Base-by-base conservation (phyloP, 2,797 vertebrate species). In the Hydrolagus colliei region DNA sequence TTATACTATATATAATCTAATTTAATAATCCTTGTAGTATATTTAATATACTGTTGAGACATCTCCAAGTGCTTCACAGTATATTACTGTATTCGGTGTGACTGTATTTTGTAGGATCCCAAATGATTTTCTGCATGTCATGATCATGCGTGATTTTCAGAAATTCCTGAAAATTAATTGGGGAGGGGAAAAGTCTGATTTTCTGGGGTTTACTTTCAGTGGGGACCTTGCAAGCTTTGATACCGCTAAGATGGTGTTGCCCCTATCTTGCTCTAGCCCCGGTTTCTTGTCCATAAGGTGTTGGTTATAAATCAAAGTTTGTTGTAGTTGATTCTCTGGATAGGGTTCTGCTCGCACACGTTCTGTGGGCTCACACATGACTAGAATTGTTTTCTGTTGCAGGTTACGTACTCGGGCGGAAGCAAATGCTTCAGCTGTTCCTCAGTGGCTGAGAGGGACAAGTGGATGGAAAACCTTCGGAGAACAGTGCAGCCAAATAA, bases 391-490 rank as follows among this genome's bases (percentile, higher is more conserved):
- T 12, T 79, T 90, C 0, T 88, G 0, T 92, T 89, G 10, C 92
- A 99, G 98, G 96, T 99, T 89, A 96, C 95, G 0, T 97, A 95
- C 87, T 93, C 97, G 1, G 96, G 96, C 1, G 96, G 97, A 89
- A 98, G 94, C 91, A 99, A 98, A 92, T 98, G 97, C 86, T 99
- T 99, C 92, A 97, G 96, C 91, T 98, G 97, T 88, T 92, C 94
- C 1, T 99, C 97, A 0, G 94, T 96, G 13, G 95, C 97, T 9
- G 97, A 99, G 90, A 94, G 97, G 92, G 98, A 99, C 93, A 97
- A 96, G 91, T 99, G 97, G 98, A 98, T 99, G 96, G 97, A 99
- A 90, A 99, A 98, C 91, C 94, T 99, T 88, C 93, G 95, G 85
- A 95, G 97, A 87, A 96, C 96, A 0, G 94, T 97, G 68, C 97